A percentile compares a stretch with the other conserved stretches of the same genome.
phyloP scores from a whole-genome alignment of 1,140 invertebrate genomes.

The Drosophila equinoxialis region DNA sequence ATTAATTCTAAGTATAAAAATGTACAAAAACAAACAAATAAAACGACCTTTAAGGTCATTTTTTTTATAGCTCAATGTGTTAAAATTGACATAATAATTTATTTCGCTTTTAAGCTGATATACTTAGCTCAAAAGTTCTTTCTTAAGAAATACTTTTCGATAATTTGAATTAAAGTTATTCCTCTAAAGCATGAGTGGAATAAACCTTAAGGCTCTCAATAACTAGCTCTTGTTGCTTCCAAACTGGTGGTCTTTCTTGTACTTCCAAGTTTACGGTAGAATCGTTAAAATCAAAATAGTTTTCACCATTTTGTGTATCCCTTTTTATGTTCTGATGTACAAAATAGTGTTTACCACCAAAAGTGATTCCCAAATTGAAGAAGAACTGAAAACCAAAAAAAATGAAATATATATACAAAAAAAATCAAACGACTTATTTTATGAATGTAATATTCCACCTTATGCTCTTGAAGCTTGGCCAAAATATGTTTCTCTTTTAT shows the following conservation, averaged over 20 bases:
- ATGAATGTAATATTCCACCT: not conserved
- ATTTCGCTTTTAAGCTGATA: no score
- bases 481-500: slow-evolving; percentile 27
- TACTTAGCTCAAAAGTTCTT: no score
- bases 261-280: not conserved
- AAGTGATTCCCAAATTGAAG: not conserved
- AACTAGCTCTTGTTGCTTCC: not conserved
- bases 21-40: not conserved
- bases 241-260: not conserved
- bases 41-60: not conserved
- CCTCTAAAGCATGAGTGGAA: not conserved
- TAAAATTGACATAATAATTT: no score
- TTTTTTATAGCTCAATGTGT: no score
- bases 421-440: no score
- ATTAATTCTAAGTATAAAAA: not conserved
- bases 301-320: not conserved
- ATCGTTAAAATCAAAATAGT: not conserved
- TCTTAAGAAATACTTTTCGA: no score
- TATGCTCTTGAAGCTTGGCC: not conserved
- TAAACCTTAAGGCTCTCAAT: not conserved
- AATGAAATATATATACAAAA: not conserved
- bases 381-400: not conserved
- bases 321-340: not conserved
- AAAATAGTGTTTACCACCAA: not conserved
- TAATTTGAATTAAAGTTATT: not conserved